phyloP scores from a whole-genome alignment of 2,113 vertebrate genomes.

The Jaculus jaculus region DNA sequence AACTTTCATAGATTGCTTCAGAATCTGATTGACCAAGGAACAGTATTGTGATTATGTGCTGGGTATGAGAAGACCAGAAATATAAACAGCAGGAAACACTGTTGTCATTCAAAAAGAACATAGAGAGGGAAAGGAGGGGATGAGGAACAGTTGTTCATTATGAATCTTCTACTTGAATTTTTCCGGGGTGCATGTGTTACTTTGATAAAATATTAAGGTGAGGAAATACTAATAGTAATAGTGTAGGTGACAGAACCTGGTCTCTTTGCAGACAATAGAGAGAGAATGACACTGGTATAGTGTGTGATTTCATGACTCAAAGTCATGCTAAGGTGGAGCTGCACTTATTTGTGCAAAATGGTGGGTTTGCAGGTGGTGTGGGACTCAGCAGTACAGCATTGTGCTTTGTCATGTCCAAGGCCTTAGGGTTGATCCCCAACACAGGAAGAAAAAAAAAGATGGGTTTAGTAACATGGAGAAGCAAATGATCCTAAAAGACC shows the following conservation, averaged over 20 bases:
- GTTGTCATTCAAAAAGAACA: neutral
- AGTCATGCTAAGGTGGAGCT: neutral
- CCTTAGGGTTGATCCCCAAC: neutral
- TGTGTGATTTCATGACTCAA: slow-evolving; percentile 12
- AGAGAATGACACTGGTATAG: neutral
- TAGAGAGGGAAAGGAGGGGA: neutral
- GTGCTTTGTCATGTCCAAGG: neutral
- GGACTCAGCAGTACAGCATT: neutral
- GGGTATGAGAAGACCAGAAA: neutral
- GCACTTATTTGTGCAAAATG: slow-evolving; percentile 28
- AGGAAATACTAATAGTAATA: neutral
- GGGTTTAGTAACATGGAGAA: neutral
- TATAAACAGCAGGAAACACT: neutral
- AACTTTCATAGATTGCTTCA: neutral
- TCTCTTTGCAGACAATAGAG: neutral
- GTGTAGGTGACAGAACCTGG: neutral
- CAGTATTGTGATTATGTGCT: neutral
- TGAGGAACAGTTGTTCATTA: neutral
- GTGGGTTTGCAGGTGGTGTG: neutral
- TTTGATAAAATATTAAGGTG: slow-evolving; percentile 52
- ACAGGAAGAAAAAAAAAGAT: neutral
- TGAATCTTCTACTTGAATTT: neutral
- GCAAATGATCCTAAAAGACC: slow-evolving; percentile 1
- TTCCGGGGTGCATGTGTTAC: neutral
- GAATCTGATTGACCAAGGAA: neutral